A percentile compares a stretch with the other conserved stretches of the same genome.
Conservation (phyloP, 2,888 invertebrate genomes). For the Latrodectus hesperus region DNA sequence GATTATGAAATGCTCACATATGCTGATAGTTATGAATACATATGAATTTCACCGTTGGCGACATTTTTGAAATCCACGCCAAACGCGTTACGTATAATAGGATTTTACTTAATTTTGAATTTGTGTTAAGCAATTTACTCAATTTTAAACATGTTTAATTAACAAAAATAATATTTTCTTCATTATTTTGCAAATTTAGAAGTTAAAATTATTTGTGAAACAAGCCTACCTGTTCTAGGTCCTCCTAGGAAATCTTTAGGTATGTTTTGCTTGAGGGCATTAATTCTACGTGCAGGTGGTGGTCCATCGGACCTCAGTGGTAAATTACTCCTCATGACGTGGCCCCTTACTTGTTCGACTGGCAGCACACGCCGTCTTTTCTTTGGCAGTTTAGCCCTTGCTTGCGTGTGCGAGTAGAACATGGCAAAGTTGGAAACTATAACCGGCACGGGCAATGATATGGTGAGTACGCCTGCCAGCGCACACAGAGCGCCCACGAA, state of each 20-base stretch:
- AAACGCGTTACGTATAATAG: too few species aligned
- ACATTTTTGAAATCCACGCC: too few species aligned
- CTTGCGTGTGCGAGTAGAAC: slow-evolving; percentile 98
- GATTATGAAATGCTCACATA: too few species aligned
- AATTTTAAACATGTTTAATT: too few species aligned
- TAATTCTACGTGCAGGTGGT: slow-evolving; percentile 78
- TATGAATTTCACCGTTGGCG: too few species aligned
- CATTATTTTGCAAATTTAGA: too few species aligned
- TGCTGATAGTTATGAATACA: too few species aligned
- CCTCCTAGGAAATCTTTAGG: slow-evolving; percentile 75
- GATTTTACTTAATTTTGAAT: too few species aligned
- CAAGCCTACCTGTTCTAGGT: slow-evolving; percentile 65
- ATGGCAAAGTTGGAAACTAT: slow-evolving; percentile 98
- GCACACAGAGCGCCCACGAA: slow-evolving; percentile 95
- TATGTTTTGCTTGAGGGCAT: slow-evolving; percentile 84
- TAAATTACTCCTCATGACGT: slow-evolving; percentile 73
- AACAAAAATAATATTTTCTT: too few species aligned
- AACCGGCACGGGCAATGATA: slow-evolving; percentile 82
- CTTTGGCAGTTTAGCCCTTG: slow-evolving; percentile 94
- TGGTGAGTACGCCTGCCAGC: slow-evolving; percentile 89
- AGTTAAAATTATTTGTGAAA: too few species aligned
- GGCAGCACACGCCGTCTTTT: slow-evolving; percentile 90
- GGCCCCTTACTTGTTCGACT: slow-evolving; percentile 85
- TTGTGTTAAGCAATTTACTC: too few species aligned
- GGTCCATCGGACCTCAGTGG: slow-evolving; percentile 70